These are phyloP conservation scores for Ophthalmolycus amberensis DNA, from an alignment of 2,113 vertebrate species.

Conservation along the genomic window DNA sequence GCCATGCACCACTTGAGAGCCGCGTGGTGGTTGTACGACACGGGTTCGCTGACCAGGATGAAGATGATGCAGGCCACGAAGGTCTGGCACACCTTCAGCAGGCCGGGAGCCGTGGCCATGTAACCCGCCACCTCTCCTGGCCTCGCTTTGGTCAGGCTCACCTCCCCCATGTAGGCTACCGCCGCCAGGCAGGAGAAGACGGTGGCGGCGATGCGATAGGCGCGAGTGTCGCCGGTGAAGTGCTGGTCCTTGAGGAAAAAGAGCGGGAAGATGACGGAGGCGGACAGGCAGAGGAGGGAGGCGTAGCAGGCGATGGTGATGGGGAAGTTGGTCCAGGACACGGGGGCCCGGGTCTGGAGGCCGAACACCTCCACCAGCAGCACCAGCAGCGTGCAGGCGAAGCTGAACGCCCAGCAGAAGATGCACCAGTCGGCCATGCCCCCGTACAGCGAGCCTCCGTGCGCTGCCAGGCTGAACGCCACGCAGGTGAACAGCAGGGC, in stretches of 20 bases:
- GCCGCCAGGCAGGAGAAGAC: conserved; percentile 87
- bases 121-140: conserved; percentile 88
- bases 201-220: conserved; percentile 83
- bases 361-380: conserved; percentile 83
- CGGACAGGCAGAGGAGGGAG: conserved; percentile 85
- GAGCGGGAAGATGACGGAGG: conserved; percentile 87
- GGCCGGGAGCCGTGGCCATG: conserved; percentile 88
- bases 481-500: conserved; percentile 86
- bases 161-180: conserved; percentile 84
- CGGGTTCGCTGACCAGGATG: conserved; percentile 76
- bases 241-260: conserved; percentile 60
- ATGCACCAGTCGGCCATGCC: conserved; percentile 84
- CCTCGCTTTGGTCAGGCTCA: conserved; percentile 84
- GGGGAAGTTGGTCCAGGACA: conserved; percentile 90
- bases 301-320: conserved; percentile 87
- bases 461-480: conserved; percentile 79
- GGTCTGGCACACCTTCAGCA: conserved; percentile 90
- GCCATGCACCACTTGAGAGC: conserved; percentile 88
- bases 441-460: conserved; percentile 6
- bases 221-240: accelerated
- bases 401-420: conserved; percentile 90
- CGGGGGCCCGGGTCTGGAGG: conserved; percentile 80
- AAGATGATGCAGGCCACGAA: conserved; percentile 89
- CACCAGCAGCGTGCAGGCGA: conserved; percentile 84
- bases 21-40: conserved; percentile 58